Conservation (phyloP, 23 tunicate genomes). For the Halocynthia roretzi region DNA sequence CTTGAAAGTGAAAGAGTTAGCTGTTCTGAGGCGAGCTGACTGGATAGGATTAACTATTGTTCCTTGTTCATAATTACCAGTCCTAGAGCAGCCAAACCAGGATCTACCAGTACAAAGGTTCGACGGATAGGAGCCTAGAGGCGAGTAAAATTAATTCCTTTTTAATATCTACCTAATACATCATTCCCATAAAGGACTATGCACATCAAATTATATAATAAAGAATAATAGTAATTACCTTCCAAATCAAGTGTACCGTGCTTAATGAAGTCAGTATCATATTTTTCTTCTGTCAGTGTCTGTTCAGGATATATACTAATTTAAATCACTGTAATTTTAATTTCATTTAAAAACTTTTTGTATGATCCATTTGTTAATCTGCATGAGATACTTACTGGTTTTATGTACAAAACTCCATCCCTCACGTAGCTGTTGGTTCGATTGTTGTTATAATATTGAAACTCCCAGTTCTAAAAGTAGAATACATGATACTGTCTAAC, state of each 20-base stretch:
- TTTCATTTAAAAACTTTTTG: no score
- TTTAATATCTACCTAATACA: not conserved
- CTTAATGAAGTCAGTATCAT: not conserved
- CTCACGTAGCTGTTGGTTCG: conserved; percentile 16
- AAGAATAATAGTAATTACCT: not conserved
- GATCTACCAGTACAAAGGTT: conserved; percentile 10
- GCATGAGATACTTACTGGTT: not conserved
- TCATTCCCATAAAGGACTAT: not conserved
- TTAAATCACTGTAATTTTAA: not conserved
- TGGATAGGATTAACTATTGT: conserved; percentile 9
- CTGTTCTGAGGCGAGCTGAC: conserved; percentile 30
- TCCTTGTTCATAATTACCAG: conserved; percentile 10
- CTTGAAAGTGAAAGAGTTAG: conserved; percentile 6
- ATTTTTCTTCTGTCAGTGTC: conserved; percentile 2
- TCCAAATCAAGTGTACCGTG: not conserved
- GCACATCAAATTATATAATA: not conserved
- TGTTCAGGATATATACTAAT: not conserved
- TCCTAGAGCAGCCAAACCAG: conserved; percentile 14
- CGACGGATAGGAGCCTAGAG: conserved; percentile 17
- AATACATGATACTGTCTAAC: not conserved
- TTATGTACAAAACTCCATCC: conserved; percentile 2
- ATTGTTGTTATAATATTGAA: conserved; percentile 18
- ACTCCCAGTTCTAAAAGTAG: conserved; percentile 19
- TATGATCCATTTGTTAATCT: not conserved
- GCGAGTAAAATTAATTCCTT: no score